phyloP scores from a whole-genome alignment of 2,888 invertebrate genomes.

The Quadroppia sp. region DNA sequence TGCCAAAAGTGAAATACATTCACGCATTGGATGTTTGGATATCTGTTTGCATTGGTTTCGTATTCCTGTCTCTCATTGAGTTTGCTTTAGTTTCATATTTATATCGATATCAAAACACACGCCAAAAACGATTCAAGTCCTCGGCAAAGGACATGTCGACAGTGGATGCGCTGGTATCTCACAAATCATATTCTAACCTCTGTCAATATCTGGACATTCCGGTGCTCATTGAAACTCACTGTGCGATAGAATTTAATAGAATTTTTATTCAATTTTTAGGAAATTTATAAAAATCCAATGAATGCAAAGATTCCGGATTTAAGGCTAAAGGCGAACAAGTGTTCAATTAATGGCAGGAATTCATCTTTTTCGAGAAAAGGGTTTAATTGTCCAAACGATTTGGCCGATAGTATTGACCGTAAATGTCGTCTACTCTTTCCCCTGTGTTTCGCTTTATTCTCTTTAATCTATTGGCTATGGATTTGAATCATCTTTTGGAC shows the following conservation, averaged over 20 bases:
- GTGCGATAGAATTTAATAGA: too few relatives aligned
- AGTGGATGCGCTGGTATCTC: not conserved
- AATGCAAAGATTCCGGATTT: not conserved
- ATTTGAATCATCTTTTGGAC: too few relatives aligned
- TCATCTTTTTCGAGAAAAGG: not conserved
- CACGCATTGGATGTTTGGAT: slow-evolving; percentile 48
- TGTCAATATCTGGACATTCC: slow-evolving; percentile 11
- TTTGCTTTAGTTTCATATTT: slow-evolving; percentile 36
- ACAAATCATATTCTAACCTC: not conserved
- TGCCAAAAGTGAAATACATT: slow-evolving; percentile 47
- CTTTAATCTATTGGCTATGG: slow-evolving; percentile 35
- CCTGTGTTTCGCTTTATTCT: slow-evolving; percentile 31
- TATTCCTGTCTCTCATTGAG: slow-evolving; percentile 37
- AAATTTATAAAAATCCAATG: not conserved
- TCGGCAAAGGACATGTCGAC: not conserved
- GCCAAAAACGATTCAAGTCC: not conserved
- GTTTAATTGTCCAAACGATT: slow-evolving; percentile 24
- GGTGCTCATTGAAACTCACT: not conserved
- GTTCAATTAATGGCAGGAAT: not conserved
- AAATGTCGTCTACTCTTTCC: slow-evolving; percentile 40
- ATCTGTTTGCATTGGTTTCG: slow-evolving; percentile 46
- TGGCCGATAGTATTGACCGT: slow-evolving; percentile 34
- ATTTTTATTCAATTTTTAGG: too few relatives aligned
- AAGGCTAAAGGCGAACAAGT: not conserved
- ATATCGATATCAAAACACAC: not conserved